Evolutionary conservation across 2,888 invertebrate species (phyloP).

Genomic region (Himalopsyche anomala): DNA sequence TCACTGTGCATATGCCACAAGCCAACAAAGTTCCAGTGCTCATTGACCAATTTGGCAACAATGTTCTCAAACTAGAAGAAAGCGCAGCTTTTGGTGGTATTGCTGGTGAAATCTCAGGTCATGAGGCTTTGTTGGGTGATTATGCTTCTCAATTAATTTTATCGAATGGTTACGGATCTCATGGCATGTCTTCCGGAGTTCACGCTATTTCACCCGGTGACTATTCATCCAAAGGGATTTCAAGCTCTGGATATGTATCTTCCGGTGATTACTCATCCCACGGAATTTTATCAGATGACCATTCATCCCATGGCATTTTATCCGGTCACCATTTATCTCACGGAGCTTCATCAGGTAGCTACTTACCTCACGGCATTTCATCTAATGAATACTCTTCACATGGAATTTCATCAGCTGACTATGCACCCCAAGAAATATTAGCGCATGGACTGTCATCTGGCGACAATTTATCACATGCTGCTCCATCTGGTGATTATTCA

Average conservation of each 20-base stretch:
- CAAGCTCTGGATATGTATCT: too few species aligned
- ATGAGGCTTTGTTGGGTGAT: background rate
- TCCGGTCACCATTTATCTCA: background rate
- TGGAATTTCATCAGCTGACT: background rate
- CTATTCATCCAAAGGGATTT: background rate
- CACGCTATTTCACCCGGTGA: background rate
- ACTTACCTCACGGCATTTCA: background rate
- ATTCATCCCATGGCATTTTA: background rate
- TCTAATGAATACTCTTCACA: too few species aligned
- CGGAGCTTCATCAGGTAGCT: background rate
- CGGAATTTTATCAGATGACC: background rate
- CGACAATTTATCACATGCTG: background rate
- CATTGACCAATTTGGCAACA: slow-evolving; percentile 67
- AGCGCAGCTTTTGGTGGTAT: background rate
- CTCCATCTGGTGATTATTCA: background rate
- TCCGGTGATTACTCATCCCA: background rate
- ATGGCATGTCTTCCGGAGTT: background rate
- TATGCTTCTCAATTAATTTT: background rate
- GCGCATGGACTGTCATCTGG: background rate
- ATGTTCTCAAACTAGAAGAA: slow-evolving; percentile 68
- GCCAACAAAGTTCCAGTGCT: too few species aligned
- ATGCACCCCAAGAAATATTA: background rate
- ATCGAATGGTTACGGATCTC: background rate
- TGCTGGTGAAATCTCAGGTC: background rate
- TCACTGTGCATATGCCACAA: slow-evolving; percentile 74